These are phyloP conservation scores for Rhorus exstirpatorius DNA, from an alignment of 2,888 invertebrate genomes.

Conservation along the genomic window DNA sequence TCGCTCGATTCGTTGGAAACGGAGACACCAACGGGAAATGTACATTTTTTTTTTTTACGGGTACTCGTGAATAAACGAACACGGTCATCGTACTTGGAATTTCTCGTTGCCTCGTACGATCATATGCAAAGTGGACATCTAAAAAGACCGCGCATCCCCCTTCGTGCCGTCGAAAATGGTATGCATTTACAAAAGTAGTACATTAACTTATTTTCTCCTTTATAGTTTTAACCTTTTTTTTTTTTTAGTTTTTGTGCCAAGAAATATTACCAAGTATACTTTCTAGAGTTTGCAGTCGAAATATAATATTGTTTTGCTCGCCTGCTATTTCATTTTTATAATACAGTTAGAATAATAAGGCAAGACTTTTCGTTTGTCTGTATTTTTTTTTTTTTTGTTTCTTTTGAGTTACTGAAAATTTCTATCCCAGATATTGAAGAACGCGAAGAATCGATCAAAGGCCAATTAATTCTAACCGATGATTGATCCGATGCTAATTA, in stretches of 20 bases:
- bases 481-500: background rate
- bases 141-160: slow-evolving; percentile 32
- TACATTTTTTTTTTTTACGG: slow-evolving; percentile 12
- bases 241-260: slow-evolving; percentile 61
- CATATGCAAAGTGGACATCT: slow-evolving; percentile 39
- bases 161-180: slow-evolving; percentile 64
- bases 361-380: slow-evolving; percentile 65
- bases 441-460: slow-evolving; percentile 56
- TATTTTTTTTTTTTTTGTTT: slow-evolving; percentile 31
- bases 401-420: slow-evolving; percentile 27
- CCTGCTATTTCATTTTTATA: slow-evolving; percentile 56
- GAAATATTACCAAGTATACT: slow-evolving; percentile 54
- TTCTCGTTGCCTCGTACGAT: slow-evolving; percentile 9
- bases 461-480: slow-evolving; percentile 55
- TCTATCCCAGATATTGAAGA: slow-evolving; percentile 21
- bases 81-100: slow-evolving; percentile 1
- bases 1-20: background rate
- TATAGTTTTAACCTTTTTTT: slow-evolving; percentile 42
- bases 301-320: slow-evolving; percentile 65
- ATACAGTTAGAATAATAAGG: slow-evolving; percentile 71
- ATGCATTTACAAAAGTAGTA: slow-evolving; percentile 76
- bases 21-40: background rate
- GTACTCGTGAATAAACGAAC: slow-evolving; percentile 28
- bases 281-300: slow-evolving; percentile 65
- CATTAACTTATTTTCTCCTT: slow-evolving; percentile 59